Evolutionary conservation across 2,797 vertebrate genomes (phyloP), one percentile per base, ranked within the genome.

Genomic region (Pseudochaenichthys georgianus): DNA sequence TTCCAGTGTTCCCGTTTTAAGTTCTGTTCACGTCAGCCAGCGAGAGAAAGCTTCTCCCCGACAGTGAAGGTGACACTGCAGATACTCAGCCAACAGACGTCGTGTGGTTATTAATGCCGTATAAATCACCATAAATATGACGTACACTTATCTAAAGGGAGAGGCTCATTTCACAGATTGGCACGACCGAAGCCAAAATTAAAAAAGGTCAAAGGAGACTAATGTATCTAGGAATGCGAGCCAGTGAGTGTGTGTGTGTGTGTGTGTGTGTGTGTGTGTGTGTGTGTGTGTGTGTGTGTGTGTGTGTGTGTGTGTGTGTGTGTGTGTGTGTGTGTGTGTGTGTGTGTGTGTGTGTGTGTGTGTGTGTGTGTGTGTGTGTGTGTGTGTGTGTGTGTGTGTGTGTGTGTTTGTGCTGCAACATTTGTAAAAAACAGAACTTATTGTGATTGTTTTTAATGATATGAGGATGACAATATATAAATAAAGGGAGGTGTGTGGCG

Each of bases 11-110:
- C 13, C 38, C 67, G 50, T 16, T 79, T 85, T 21, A 47, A 5
- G 64, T 83, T 86, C 70, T 52, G 74, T 78, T 80, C 83, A 80
- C 66, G 75, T 67, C 71, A 53, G 70, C 66, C 60, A 23, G 47
- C 0, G 57, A 54, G 65, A 45, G 78, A 60, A 0, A 62, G 65
- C 67, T 47, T 63, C 60, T 19, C 64, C 9, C 72, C 64, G 28
- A 64, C 38, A 10, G 63, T 73, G 73, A 92, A 87, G 85, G 88
- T 90, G 89, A 91, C 89, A 82, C 68, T 38, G 71, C 82, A 67
- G 73, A 73, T 17, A 76, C 66, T 78, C 62, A 55, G 80, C 80
- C 81, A 72, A n/a, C 75, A 68, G 66, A 65, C 48, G 9, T 50
- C 59, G 11, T 55, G 53, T 52, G 43, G 13, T 54, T 46, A 59